phyloP scores from a whole-genome alignment of 2,797 vertebrate species.

The Acanthornis magna region DNA sequence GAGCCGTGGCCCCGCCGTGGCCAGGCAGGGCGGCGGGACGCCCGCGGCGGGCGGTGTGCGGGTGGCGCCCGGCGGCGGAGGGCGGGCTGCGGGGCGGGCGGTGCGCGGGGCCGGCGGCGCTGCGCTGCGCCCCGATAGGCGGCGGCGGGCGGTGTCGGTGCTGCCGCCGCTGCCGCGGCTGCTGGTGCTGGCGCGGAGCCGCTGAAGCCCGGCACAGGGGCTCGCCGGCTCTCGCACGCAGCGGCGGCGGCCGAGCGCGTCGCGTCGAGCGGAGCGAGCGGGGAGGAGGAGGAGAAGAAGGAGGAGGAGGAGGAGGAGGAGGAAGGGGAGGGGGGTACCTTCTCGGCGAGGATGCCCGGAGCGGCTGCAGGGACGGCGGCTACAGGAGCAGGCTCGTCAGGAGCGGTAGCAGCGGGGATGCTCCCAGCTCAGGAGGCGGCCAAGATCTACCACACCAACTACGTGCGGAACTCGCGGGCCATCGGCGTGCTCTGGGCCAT shows the following conservation, averaged over 20 bases:
- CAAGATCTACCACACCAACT: slow-evolving; percentile 94
- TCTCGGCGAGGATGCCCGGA: slow-evolving; percentile 73
- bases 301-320: background rate
- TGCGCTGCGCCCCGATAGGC: background rate
- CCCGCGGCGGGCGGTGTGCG: background rate
- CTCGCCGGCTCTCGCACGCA: slow-evolving; percentile 35
- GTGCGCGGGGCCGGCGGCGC: background rate
- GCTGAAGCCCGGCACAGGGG: slow-evolving; percentile 38
- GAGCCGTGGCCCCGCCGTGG: background rate
- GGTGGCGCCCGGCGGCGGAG: background rate
- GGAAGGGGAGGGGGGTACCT: slow-evolving; percentile 54
- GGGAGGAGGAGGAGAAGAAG: background rate
- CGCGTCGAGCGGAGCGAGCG: slow-evolving; percentile 9
- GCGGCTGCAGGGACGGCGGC: slow-evolving; percentile 75
- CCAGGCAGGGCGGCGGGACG: background rate
- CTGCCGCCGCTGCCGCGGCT: background rate
- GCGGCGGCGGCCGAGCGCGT: slow-evolving; percentile 13
- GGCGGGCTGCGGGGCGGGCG: background rate
- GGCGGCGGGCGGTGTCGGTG: background rate
- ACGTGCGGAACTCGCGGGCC: slow-evolving; percentile 93
- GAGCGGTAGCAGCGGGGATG: slow-evolving; percentile 85
- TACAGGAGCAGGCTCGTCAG: slow-evolving; percentile 71
- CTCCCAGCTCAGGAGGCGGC: slow-evolving; percentile 94
- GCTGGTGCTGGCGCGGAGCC: background rate
- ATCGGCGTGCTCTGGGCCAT: slow-evolving; percentile 97